Evolutionary conservation across 2,888 invertebrate genomes (phyloP).

Genomic region (Lypha dubia): DNA sequence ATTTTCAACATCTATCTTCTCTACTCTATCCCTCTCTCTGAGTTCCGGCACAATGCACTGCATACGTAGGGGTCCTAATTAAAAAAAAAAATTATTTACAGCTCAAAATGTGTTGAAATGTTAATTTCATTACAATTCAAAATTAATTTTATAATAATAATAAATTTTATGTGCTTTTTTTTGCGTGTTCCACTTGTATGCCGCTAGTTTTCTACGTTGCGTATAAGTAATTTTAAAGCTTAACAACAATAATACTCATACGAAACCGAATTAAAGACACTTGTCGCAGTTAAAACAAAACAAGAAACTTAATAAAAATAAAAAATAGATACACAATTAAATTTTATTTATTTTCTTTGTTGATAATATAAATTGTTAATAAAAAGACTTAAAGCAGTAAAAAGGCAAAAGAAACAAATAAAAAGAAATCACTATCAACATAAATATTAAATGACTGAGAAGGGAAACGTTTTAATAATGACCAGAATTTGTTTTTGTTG

Average conservation of each 20-base stretch:
- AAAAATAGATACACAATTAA: neutral
- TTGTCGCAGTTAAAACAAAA: neutral
- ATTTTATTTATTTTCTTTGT: neutral
- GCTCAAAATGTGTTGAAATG: no score
- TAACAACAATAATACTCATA: slow-evolving; percentile 35
- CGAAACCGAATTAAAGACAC: neutral
- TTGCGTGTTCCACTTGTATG: no score
- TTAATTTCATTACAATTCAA: no score
- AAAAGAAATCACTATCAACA: slow-evolving; percentile 25
- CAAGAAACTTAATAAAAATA: neutral
- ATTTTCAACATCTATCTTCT: no score
- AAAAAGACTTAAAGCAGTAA: neutral
- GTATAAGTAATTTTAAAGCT: slow-evolving; percentile 3
- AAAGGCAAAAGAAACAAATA: neutral
- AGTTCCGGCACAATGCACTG: no score
- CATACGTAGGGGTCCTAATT: no score
- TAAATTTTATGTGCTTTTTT: no score
- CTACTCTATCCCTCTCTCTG: no score
- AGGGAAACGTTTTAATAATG: slow-evolving; percentile 56
- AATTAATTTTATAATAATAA: no score
- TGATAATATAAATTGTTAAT: slow-evolving; percentile 12
- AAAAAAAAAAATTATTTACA: no score
- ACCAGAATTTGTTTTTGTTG: slow-evolving; percentile 1
- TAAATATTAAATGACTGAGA: slow-evolving; percentile 33
- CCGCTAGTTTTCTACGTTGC: neutral